Evolutionary conservation across 1,140 invertebrate genomes (phyloP).

Genomic region (Lepeophtheirus salmonis): DNA sequence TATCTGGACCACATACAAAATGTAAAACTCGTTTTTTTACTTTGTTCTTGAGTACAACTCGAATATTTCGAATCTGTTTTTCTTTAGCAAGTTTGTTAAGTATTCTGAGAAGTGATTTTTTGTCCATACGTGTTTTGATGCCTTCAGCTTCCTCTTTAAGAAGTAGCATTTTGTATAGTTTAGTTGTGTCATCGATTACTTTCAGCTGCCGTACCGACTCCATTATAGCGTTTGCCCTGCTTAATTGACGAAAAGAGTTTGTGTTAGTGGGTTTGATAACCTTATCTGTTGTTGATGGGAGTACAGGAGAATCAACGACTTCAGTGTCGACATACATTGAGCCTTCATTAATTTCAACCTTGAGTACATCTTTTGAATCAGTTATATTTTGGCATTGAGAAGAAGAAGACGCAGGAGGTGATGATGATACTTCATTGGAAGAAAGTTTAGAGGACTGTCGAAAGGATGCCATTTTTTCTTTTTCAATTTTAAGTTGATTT

Average conservation of each 20-base stretch:
- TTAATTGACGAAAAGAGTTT: conserved; percentile 31
- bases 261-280: conserved; percentile 22
- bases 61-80: conserved; percentile 39
- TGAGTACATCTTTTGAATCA: no score
- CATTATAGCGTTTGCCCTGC: conserved; percentile 39
- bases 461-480: conserved; percentile 21
- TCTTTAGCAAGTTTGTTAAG: conserved; percentile 35
- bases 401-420: neutral
- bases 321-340: neutral
- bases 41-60: conserved; percentile 33
- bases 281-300: conserved; percentile 24
- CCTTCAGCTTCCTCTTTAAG: conserved; percentile 37
- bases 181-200: conserved; percentile 36
- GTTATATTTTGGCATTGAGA: neutral
- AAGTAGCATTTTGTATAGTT: conserved; percentile 32
- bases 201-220: conserved; percentile 35
- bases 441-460: neutral
- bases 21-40: conserved; percentile 27
- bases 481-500: conserved; percentile 20
- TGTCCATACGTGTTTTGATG: conserved; percentile 35
- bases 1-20: conserved; percentile 38
- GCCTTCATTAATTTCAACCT: neutral
- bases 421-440: neutral
- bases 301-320: neutral
- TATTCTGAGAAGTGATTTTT: conserved; percentile 38